These are phyloP conservation scores for Oasisia sp. DNA, from an alignment of 2,888 invertebrate genomes.

Conservation along the genomic window DNA sequence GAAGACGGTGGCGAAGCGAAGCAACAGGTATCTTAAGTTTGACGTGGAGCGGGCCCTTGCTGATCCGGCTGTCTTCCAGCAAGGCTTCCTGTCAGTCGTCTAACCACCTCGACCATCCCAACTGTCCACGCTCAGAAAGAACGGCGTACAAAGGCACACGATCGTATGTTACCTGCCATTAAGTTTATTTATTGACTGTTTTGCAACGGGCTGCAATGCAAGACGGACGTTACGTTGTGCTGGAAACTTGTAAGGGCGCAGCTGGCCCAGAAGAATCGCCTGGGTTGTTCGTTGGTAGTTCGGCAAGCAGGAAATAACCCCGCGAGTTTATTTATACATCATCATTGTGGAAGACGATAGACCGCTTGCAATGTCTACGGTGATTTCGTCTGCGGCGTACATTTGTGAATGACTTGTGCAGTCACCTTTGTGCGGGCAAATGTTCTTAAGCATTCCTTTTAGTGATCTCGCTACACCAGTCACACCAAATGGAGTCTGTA, in stretches of 20 bases:
- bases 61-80: background rate
- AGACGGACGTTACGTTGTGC: background rate
- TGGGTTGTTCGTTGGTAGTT: background rate
- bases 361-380: background rate
- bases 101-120: background rate
- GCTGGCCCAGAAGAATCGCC: background rate
- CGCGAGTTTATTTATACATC: background rate
- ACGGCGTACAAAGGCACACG: background rate
- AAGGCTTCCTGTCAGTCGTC: background rate
- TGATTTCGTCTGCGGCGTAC: background rate
- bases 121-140: background rate
- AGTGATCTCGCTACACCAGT: background rate
- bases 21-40: background rate
- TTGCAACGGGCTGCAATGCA: background rate
- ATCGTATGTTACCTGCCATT: background rate
- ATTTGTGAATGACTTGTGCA: background rate
- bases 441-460: background rate
- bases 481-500: background rate
- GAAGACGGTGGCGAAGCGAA: background rate
- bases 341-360: background rate
- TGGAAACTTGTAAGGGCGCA: background rate
- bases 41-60: background rate
- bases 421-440: background rate
- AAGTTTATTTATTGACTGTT: background rate
- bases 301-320: background rate